phyloP scores from a whole-genome alignment of 1,140 invertebrate species.

The Psilanteris sp. region DNA sequence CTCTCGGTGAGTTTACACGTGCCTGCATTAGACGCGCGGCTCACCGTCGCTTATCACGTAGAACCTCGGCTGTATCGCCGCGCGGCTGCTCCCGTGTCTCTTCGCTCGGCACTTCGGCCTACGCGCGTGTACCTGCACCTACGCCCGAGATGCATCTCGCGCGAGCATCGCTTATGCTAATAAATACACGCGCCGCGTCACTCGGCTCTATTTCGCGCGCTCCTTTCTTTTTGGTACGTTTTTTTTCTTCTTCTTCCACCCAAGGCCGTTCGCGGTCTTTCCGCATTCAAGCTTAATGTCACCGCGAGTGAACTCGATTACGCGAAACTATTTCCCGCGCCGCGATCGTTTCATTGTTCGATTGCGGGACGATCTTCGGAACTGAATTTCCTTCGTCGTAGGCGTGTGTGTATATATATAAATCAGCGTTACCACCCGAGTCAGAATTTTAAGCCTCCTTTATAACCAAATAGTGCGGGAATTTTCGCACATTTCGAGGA shows the following conservation, averaged over 20 bases:
- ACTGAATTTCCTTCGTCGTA: conserved; percentile 14
- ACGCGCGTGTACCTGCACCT: conserved; percentile 48
- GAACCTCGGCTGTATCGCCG: conserved; percentile 40
- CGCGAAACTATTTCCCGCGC: no score
- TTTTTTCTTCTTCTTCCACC: conserved; percentile 7
- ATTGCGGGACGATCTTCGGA: conserved; percentile 12
- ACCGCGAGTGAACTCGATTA: conserved; percentile 10
- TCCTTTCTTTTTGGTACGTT: no score
- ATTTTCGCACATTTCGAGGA: no score
- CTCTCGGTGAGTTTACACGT: conserved; percentile 44
- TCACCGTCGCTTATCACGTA: conserved; percentile 63
- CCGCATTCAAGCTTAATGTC: conserved; percentile 42
- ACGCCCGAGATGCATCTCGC: conserved; percentile 53
- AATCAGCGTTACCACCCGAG: no score
- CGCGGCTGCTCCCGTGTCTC: conserved; percentile 20
- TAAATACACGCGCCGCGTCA: conserved; percentile 50
- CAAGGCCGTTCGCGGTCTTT: conserved; percentile 52
- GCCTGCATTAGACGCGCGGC: conserved; percentile 49
- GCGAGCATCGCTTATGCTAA: conserved; percentile 65
- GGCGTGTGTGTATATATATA: no score
- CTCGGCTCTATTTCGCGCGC: no score
- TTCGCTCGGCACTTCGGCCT: conserved; percentile 10
- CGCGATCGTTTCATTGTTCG: conserved; percentile 36
- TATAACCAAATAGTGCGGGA: no score
- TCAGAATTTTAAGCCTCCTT: no score